Conservation (phyloP, 2,888 invertebrate species). For the Sesia bembeciformis region DNA sequence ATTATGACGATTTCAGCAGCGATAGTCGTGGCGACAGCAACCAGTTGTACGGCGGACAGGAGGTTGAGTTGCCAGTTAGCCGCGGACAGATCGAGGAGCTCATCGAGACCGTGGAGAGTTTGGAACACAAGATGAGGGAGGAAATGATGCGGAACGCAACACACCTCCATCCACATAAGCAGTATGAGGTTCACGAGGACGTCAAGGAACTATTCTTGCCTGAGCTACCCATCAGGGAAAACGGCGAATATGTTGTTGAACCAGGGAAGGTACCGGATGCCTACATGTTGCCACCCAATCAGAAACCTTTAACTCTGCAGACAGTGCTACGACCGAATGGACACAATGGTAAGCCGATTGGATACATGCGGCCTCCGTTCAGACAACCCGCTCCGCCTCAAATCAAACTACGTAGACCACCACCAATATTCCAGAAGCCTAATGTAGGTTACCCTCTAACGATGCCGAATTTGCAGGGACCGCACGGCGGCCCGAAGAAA, state of each 20-base stretch:
- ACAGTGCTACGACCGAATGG: constrained; percentile 52
- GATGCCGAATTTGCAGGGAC: constrained; percentile 41
- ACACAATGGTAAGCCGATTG: constrained; percentile 29
- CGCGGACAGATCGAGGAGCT: constrained; percentile 58
- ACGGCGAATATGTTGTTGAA: constrained; percentile 52
- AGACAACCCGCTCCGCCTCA: constrained; percentile 61
- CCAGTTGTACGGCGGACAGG: constrained; percentile 35
- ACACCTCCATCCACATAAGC: constrained; percentile 18
- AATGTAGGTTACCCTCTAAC: constrained; percentile 41
- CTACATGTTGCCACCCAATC: constrained; percentile 47
- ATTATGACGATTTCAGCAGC: constrained; percentile 71
- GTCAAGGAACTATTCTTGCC: constrained; percentile 39
- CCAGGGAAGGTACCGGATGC: constrained; percentile 36
- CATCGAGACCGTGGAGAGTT: constrained; percentile 54
- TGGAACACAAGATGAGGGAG: constrained; percentile 50
- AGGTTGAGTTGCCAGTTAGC: constrained; percentile 62
- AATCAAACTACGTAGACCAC: constrained; percentile 56
- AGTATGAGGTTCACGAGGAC: constrained; percentile 55
- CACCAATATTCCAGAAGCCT: constrained; percentile 35
- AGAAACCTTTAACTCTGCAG: constrained; percentile 60
- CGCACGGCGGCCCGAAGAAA: constrained; percentile 36
- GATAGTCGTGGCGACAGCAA: constrained; percentile 32
- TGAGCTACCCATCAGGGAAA: constrained; percentile 47
- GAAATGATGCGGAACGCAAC: constrained; percentile 34
- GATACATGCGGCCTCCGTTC: constrained; percentile 45